Conservation (phyloP, 2,888 invertebrate genomes). For the Melanargia galathea region DNA sequence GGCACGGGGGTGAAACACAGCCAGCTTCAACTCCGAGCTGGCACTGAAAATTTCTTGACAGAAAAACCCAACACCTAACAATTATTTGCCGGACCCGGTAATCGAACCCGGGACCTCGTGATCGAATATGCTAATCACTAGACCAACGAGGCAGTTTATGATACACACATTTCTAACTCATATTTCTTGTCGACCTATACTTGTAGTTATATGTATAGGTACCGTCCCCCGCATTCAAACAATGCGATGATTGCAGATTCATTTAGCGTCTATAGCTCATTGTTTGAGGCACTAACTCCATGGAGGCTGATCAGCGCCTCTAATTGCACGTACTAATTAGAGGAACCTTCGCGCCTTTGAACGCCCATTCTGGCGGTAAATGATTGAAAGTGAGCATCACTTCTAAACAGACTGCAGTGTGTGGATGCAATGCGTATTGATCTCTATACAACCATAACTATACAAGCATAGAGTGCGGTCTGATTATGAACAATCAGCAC, state of each 20-base stretch:
- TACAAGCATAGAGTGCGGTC: too few species aligned
- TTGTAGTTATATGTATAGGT: background rate
- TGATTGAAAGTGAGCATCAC: conserved; percentile 7
- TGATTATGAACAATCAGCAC: too few species aligned
- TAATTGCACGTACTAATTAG: conserved; percentile 46
- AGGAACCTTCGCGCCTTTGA: conserved; percentile 43
- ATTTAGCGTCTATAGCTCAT: conserved; percentile 33
- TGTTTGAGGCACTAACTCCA: conserved; percentile 44
- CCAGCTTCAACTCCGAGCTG: too few species aligned
- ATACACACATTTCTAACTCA: too few species aligned
- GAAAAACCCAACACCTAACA: too few species aligned
- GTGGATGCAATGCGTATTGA: background rate
- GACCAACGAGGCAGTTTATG: too few species aligned
- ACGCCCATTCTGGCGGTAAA: conserved; percentile 21
- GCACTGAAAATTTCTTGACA: too few species aligned
- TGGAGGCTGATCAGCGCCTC: conserved; percentile 42
- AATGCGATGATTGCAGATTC: conserved; percentile 20
- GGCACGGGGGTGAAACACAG: too few species aligned
- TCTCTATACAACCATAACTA: background rate
- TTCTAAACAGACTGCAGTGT: conserved; percentile 7
- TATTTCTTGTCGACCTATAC: background rate
- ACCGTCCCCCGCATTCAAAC: background rate
- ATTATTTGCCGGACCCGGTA: too few species aligned
- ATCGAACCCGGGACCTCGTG: too few species aligned
- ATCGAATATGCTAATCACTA: too few species aligned